These are phyloP conservation scores for Drosophila diplacantha DNA, from an alignment of 2,888 invertebrate species.

Conservation along the genomic window DNA sequence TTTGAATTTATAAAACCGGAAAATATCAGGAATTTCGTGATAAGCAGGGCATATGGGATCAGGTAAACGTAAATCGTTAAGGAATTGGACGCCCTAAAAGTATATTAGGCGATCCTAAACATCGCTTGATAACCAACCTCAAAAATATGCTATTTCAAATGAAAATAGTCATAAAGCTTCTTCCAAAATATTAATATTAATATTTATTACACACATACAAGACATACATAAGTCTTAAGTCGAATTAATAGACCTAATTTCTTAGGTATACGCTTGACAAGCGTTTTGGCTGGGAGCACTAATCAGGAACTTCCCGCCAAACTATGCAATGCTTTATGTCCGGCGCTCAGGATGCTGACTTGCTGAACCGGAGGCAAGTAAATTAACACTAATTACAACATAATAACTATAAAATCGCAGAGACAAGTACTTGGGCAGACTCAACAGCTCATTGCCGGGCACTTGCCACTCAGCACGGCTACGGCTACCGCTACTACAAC, in stretches of 20 bases:
- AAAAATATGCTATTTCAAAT: neutral
- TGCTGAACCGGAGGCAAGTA: constrained; percentile 41
- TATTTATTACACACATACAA: neutral
- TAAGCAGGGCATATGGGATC: neutral
- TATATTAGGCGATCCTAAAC: neutral
- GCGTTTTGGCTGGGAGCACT: neutral
- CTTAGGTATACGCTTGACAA: neutral
- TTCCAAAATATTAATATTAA: no score
- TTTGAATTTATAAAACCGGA: neutral
- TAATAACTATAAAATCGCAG: constrained; percentile 67
- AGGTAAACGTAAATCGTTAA: neutral
- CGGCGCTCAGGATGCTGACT: constrained; percentile 16
- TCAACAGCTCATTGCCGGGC: constrained; percentile 61
- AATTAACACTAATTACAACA: constrained; percentile 69
- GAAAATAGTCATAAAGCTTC: no score
- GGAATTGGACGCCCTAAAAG: neutral
- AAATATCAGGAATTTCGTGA: neutral
- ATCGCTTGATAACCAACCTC: neutral
- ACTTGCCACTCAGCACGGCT: constrained; percentile 53
- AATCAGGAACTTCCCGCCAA: constrained; percentile 1
- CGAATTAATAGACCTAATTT: neutral
- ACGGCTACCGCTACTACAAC: neutral
- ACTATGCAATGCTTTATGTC: constrained; percentile 34
- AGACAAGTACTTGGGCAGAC: constrained; percentile 61
- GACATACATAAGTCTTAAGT: neutral